Evolutionary conservation across 2,888 invertebrate species (phyloP), one percentile per base, ranked within the genome.

Genomic region (Dioctria rufipes): DNA sequence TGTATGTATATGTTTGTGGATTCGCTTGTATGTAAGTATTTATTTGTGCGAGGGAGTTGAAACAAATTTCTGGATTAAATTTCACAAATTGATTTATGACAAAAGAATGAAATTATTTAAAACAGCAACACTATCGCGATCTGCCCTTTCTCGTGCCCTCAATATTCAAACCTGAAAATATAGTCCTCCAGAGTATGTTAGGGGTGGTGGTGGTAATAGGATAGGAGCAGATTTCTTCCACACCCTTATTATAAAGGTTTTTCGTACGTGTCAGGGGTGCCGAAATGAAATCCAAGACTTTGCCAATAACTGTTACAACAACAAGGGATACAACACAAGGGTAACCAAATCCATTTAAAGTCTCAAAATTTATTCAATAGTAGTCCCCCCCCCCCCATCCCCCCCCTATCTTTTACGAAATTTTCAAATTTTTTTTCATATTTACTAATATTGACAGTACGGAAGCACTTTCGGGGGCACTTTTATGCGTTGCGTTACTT

Each of bases 21-120:
- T 25, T 0, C 25, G 25, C 2, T 25, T 25, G 25, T 25, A 25
- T 25, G 25, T 25, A 25, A 0, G 25, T 25, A 25, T 25, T 1
- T 25, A 2, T 25, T 25, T 43, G 78, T 60, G 71, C 46, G 80
- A 66, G 75, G 61, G 54, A 60, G 67, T 65, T 75, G 71, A 67
- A 75, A 81, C 81, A 81, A 81, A 81, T 77, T 82, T 80, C 78
- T 58, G 80, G 80, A 80, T 82, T 80, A 82, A 82, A 82, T 82
- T 82, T 82, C 80, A 80, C 82, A 82, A 82, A 80, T 82, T 82
- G 82, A 82, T 82, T 82, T 82, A 82, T 82, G 78, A 79, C 80
- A 79, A 79, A 82, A 78, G 25, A 25, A 25, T 2, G 25, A 82
- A 71, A 79, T 75, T 82, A 79, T 80, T 82, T 75, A 80, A 82